Evolutionary conservation across 2,888 invertebrate species (phyloP).

Genomic region (Pedicia rivosa): DNA sequence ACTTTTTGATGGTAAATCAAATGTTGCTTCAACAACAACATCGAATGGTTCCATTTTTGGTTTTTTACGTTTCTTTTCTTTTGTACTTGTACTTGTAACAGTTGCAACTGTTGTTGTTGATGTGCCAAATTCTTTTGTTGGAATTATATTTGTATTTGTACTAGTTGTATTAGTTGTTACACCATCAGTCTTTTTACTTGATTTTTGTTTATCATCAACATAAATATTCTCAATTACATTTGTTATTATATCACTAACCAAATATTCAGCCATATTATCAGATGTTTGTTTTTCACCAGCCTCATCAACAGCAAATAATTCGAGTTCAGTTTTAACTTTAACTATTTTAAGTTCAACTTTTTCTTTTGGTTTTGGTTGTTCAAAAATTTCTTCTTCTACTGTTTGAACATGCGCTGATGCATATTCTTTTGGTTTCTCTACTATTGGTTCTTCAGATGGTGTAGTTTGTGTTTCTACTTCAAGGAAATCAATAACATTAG

Average conservation of each 20-base stretch:
- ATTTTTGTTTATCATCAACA: not conserved
- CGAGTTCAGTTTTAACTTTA: conserved; percentile 16
- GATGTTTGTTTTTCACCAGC: not conserved
- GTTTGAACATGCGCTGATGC: conserved; percentile 24
- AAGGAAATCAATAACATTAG: conserved; percentile 19
- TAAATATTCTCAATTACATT: not conserved
- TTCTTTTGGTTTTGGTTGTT: conserved; percentile 13
- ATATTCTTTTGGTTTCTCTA: conserved; percentile 20
- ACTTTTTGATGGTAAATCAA: not conserved
- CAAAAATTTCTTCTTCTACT: conserved; percentile 14
- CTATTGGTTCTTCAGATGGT: conserved; percentile 20
- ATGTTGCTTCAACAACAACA: conserved; percentile 2
- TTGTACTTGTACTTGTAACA: conserved; percentile 15
- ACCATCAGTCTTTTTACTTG: not conserved
- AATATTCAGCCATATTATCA: no score
- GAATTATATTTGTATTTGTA: not conserved
- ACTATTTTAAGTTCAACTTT: conserved; percentile 16
- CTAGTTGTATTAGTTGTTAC: no score
- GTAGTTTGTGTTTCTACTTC: conserved; percentile 24
- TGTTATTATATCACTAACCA: not conserved
- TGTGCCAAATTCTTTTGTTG: not conserved
- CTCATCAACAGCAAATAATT: not conserved
- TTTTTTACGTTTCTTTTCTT: conserved; percentile 1
- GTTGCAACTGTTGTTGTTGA: conserved; percentile 14
- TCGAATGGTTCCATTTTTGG: not conserved